Conservation (phyloP, 1,140 invertebrate genomes). For the Camponotus vicinus region DNA sequence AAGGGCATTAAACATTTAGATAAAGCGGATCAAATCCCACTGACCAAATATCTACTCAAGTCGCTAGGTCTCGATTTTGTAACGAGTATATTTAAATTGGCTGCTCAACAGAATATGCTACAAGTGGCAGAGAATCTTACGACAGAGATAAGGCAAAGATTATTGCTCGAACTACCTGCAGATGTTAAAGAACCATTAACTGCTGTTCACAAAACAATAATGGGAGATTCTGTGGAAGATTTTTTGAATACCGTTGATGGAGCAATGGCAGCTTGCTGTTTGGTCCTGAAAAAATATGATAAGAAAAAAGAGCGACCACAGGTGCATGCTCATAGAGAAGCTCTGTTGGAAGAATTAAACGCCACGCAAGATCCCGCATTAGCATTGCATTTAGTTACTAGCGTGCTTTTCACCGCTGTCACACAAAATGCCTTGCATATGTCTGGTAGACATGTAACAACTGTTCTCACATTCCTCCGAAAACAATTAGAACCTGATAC, state of each 20-base stretch:
- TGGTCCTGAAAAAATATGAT: constrained; percentile 95
- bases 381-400: constrained; percentile 92
- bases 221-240: constrained; percentile 89
- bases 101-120: constrained; percentile 89
- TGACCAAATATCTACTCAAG: constrained; percentile 94
- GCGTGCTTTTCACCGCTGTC: constrained; percentile 93
- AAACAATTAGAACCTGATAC: constrained; percentile 89
- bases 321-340: constrained; percentile 92
- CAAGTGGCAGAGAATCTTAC: constrained; percentile 87
- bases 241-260: constrained; percentile 92
- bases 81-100: constrained; percentile 92
- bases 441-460: constrained; percentile 95
- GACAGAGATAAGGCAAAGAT: constrained; percentile 89
- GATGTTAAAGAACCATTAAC: constrained; percentile 89
- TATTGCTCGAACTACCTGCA: constrained; percentile 89
- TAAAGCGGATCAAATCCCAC: constrained; percentile 88
- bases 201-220: constrained; percentile 89
- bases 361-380: constrained; percentile 92
- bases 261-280: constrained; percentile 91
- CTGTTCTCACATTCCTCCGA: constrained; percentile 91
- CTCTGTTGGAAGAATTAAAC: constrained; percentile 92
- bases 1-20: constrained; percentile 92
- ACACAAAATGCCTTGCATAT: constrained; percentile 95
- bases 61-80: constrained; percentile 93
- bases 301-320: constrained; percentile 94